Conservation (phyloP, 1,140 invertebrate genomes). For the Drosophila kikkawai region DNA sequence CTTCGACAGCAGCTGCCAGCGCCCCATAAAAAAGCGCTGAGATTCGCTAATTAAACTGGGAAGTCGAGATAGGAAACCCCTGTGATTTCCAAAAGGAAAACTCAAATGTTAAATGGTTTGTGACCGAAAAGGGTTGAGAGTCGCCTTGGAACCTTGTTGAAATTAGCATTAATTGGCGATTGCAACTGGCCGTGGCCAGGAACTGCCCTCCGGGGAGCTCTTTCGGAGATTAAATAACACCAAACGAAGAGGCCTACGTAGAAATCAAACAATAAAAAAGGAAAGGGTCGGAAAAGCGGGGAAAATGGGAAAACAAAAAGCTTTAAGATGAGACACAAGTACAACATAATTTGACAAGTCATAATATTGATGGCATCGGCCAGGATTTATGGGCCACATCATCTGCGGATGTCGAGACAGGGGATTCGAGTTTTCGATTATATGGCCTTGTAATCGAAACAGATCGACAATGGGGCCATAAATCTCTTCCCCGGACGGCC, state of each 20-base stretch:
- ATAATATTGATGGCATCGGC: conserved; percentile 75
- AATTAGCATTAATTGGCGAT: conserved; percentile 80
- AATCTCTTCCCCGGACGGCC: conserved; percentile 60
- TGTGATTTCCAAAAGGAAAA: conserved; percentile 9
- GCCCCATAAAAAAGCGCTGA: conserved; percentile 57
- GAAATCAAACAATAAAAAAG: conserved; percentile 1
- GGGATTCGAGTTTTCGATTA: conserved; percentile 75
- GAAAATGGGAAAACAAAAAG: conserved; percentile 43
- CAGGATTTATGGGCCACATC: conserved; percentile 74
- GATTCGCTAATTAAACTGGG: conserved; percentile 70
- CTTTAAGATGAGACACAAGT: conserved; percentile 61
- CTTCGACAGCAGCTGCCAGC: conserved; percentile 28
- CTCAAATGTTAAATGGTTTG: conserved; percentile 69
- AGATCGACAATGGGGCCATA: conserved; percentile 77
- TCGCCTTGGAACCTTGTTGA: conserved; percentile 32
- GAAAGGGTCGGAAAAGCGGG: conserved; percentile 6
- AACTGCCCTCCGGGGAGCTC: conserved; percentile 60
- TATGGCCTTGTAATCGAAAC: conserved; percentile 81
- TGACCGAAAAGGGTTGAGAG: conserved; percentile 54
- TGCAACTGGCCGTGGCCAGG: conserved; percentile 38
- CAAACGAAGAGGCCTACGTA: conserved; percentile 1
- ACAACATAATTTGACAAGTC: conserved; percentile 82
- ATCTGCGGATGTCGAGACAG: conserved; percentile 49
- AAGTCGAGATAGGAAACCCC: background rate
- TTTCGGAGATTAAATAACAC: conserved; percentile 43